Evolutionary conservation across 2,888 invertebrate genomes (phyloP).

Genomic region (Agrotis puta): DNA sequence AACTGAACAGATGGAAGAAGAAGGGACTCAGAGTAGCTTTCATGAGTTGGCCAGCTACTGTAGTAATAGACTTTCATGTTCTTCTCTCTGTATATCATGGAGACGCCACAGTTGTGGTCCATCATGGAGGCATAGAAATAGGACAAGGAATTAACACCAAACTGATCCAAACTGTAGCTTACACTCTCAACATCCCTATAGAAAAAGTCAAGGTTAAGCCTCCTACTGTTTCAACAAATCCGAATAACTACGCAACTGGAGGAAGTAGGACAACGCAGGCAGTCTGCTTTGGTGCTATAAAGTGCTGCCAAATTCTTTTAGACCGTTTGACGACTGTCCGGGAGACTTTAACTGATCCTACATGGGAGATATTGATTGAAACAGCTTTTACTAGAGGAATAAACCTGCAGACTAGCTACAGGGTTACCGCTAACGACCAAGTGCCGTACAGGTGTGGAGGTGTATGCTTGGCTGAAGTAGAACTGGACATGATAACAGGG

Average conservation of each 20-base stretch:
- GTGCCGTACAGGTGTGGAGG: constrained; percentile 87
- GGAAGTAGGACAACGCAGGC: constrained; percentile 89
- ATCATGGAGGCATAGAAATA: constrained; percentile 94
- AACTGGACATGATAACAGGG: constrained; percentile 94
- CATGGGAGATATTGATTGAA: constrained; percentile 89
- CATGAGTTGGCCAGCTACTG: constrained; percentile 92
- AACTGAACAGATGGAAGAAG: constrained; percentile 94
- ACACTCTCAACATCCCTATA: constrained; percentile 92
- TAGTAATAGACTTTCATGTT: constrained; percentile 90
- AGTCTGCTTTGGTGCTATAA: constrained; percentile 76
- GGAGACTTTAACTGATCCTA: constrained; percentile 82
- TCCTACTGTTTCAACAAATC: constrained; percentile 90
- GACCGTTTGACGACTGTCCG: constrained; percentile 86
- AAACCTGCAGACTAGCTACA: constrained; percentile 80
- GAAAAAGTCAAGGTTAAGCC: constrained; percentile 93
- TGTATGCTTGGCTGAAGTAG: constrained; percentile 92
- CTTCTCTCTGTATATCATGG: constrained; percentile 93
- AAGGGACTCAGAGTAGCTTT: constrained; percentile 93
- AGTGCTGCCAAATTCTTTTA: constrained; percentile 89
- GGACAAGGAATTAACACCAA: constrained; percentile 95
- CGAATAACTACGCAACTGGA: constrained; percentile 93
- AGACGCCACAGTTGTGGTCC: constrained; percentile 93
- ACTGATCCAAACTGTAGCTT: constrained; percentile 93
- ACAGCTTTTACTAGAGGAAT: constrained; percentile 83
- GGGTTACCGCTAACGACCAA: constrained; percentile 75